Conservation (phyloP, 2,888 invertebrate species). For the Lithophane socia region DNA sequence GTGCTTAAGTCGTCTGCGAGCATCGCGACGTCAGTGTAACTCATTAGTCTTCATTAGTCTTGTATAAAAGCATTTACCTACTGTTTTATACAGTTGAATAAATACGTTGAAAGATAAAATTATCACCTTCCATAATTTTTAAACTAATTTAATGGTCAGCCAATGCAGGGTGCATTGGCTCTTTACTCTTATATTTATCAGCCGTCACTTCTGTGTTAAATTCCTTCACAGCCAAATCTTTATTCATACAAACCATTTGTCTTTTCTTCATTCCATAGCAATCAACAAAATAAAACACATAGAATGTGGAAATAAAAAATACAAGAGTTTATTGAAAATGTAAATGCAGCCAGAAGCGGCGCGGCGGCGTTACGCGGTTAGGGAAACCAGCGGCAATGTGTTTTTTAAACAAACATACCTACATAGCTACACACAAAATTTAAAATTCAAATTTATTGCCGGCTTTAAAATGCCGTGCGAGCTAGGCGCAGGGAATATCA, state of each 20-base stretch:
- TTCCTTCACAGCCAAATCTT: neutral
- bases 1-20: slow-evolving; percentile 23
- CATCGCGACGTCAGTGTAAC: neutral
- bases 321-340: slow-evolving; percentile 30
- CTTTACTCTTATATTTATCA: neutral
- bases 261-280: neutral
- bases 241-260: neutral
- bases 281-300: neutral
- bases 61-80: neutral
- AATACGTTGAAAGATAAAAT: neutral
- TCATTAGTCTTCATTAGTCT: slow-evolving; percentile 31
- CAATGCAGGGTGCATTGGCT: neutral
- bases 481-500: slow-evolving; percentile 4
- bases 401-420: slow-evolving; percentile 44
- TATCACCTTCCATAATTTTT: neutral
- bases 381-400: slow-evolving; percentile 29
- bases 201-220: neutral
- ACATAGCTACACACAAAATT: slow-evolving; percentile 29
- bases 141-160: neutral
- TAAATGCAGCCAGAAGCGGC: slow-evolving; percentile 31
- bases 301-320: slow-evolving; percentile 5
- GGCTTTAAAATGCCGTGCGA: slow-evolving; percentile 21
- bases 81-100: slow-evolving; percentile 4
- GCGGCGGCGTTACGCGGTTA: slow-evolving; percentile 36
- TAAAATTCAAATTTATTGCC: slow-evolving; percentile 55